Evolutionary conservation across 2,797 vertebrate species (phyloP).

Genomic region (Mormyrops boulengeri): DNA sequence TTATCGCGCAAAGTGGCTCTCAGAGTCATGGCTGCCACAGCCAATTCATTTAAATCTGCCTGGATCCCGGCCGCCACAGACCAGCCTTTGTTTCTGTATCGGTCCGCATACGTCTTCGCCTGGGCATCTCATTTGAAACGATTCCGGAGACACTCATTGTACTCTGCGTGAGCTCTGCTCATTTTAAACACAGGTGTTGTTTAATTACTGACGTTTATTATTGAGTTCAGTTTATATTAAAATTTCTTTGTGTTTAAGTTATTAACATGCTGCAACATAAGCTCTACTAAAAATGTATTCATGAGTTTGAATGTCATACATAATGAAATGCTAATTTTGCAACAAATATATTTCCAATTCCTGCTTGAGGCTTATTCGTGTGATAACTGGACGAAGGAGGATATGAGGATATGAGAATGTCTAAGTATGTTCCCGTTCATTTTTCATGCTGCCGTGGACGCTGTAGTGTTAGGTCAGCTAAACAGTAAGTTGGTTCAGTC

Average conservation of each 20-base stretch:
- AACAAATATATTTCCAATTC: neutral
- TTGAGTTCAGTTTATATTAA: neutral
- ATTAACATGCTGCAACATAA: conserved; percentile 45
- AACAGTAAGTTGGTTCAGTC: conserved; percentile 63
- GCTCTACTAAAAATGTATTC: neutral
- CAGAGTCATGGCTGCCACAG: neutral
- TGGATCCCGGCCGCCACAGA: neutral
- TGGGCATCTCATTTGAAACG: neutral
- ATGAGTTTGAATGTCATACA: conserved; percentile 39
- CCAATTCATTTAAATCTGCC: neutral
- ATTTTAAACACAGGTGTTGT: conserved; percentile 42
- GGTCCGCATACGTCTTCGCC: neutral
- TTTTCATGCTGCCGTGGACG: conserved; percentile 51
- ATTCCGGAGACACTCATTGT: conserved; percentile 15
- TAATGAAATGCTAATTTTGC: neutral
- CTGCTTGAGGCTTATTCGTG: conserved; percentile 17
- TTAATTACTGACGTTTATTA: conserved; percentile 31
- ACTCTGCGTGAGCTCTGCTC: conserved; percentile 26
- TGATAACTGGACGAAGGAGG: neutral
- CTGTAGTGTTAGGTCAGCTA: conserved; percentile 60
- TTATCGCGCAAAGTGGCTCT: neutral
- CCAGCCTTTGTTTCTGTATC: neutral
- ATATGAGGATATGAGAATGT: neutral
- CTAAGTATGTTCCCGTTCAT: conserved; percentile 43
- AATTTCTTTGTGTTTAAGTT: conserved; percentile 46